phyloP scores from a whole-genome alignment of 2,888 invertebrate genomes.

The Agrochola lychnidis region DNA sequence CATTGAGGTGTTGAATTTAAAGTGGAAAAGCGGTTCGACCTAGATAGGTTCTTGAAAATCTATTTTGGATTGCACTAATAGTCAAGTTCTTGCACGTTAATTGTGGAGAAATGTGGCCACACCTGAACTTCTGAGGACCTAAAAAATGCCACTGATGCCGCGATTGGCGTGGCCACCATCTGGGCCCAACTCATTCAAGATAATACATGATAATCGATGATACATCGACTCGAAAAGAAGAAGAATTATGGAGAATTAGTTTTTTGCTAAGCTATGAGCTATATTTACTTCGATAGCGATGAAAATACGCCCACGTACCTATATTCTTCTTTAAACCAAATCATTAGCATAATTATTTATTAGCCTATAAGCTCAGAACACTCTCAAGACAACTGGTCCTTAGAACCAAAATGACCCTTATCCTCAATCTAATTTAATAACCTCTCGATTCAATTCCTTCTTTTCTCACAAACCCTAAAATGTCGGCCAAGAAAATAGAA shows the following conservation, averaged over 20 bases:
- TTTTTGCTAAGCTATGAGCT: too few relatives aligned
- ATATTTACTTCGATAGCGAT: too few relatives aligned
- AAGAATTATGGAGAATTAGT: too few relatives aligned
- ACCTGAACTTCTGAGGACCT: too few relatives aligned
- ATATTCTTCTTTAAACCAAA: neutral
- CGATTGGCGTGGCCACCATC: too few relatives aligned
- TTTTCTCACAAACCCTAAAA: conserved; percentile 29
- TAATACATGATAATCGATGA: too few relatives aligned
- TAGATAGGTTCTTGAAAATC: neutral
- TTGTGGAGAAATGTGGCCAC: too few relatives aligned
- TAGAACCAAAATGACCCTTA: conserved; percentile 22
- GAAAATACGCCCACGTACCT: neutral
- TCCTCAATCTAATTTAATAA: conserved; percentile 43
- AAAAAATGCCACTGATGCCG: too few relatives aligned
- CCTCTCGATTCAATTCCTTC: conserved; percentile 42
- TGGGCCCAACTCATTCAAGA: too few relatives aligned
- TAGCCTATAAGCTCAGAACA: neutral
- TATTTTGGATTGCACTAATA: neutral
- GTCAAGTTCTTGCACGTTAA: neutral
- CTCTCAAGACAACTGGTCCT: conserved; percentile 5
- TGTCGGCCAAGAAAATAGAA: conserved; percentile 31
- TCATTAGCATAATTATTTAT: conserved; percentile 22
- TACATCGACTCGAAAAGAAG: too few relatives aligned
- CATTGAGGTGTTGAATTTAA: conserved; percentile 15
- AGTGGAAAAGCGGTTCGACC: conserved; percentile 1